Evolutionary conservation across 1,140 invertebrate species (phyloP).

Genomic region (Radopholus similis): DNA sequence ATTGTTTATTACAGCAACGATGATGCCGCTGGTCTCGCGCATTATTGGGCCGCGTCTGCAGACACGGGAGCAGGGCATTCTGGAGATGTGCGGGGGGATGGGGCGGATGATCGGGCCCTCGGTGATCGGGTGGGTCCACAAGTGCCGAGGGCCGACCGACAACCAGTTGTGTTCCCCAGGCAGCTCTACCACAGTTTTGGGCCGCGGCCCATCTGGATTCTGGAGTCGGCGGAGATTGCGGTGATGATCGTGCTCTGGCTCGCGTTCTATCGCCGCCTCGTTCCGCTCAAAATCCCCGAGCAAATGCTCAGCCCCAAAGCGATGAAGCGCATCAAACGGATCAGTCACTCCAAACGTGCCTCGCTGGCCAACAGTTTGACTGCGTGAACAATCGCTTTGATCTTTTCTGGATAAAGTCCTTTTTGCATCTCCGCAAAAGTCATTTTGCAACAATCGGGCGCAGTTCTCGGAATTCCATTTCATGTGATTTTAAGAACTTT

Average conservation of each 20-base stretch:
- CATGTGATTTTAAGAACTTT: too few species aligned
- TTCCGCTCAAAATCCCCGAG: slow-evolving; percentile 7
- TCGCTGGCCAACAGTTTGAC: too few species aligned
- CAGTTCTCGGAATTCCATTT: too few species aligned
- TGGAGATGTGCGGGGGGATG: slow-evolving; percentile 21
- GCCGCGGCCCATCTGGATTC: not conserved
- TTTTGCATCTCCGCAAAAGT: too few species aligned
- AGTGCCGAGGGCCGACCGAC: not conserved
- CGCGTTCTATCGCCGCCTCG: slow-evolving; percentile 10
- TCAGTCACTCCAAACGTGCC: too few species aligned
- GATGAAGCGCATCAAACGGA: too few species aligned
- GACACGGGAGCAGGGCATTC: slow-evolving; percentile 30
- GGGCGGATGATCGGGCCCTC: slow-evolving; percentile 19
- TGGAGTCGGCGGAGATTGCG: slow-evolving; percentile 4
- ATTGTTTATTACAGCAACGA: slow-evolving; percentile 31
- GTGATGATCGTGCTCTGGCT: slow-evolving; percentile 18
- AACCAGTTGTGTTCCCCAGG: not conserved
- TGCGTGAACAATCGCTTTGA: too few species aligned
- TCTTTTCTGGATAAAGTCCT: too few species aligned
- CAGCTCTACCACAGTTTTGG: not conserved
- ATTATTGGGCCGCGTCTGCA: slow-evolving; percentile 32
- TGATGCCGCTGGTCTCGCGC: slow-evolving; percentile 31
- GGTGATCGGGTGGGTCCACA: slow-evolving; percentile 5
- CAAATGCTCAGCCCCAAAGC: too few species aligned
- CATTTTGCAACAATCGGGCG: too few species aligned